phyloP scores from a whole-genome alignment of 2,113 vertebrate genomes.

The Perccottus glenii region DNA sequence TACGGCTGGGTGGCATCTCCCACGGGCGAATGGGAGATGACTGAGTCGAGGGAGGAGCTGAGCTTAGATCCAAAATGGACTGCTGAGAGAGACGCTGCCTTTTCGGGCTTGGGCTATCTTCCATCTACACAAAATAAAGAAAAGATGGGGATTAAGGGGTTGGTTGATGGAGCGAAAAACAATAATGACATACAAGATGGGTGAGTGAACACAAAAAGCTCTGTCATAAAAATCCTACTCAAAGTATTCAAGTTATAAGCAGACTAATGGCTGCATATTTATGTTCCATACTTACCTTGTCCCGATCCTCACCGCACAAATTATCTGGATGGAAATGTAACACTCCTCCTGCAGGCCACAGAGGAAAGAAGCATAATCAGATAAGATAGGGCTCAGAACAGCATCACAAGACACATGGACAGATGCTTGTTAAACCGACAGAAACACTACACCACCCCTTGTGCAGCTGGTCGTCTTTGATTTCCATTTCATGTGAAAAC shows the following conservation, averaged over 20 bases:
- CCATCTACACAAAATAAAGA: slow-evolving; percentile 78
- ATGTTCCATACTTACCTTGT: slow-evolving; percentile 74
- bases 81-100: slow-evolving; percentile 93
- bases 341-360: slow-evolving; percentile 67
- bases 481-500: slow-evolving; percentile 24
- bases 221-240: slow-evolving; percentile 47
- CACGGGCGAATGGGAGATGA: slow-evolving; percentile 98
- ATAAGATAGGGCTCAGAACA: slow-evolving; percentile 47
- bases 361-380: slow-evolving; percentile 34
- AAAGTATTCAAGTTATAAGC: slow-evolving; percentile 27
- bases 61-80: slow-evolving; percentile 90
- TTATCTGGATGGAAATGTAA: slow-evolving; percentile 77
- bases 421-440: slow-evolving; percentile 21
- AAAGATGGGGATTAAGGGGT: slow-evolving; percentile 3
- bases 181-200: slow-evolving; percentile 9
- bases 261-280: slow-evolving; percentile 24
- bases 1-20: slow-evolving; percentile 94
- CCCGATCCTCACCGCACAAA: slow-evolving; percentile 72
- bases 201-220: slow-evolving; percentile 17
- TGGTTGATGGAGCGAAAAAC: slow-evolving; percentile 3
- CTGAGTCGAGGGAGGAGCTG: slow-evolving; percentile 88
- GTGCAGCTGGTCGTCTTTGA: slow-evolving; percentile 24
- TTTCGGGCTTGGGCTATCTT: slow-evolving; percentile 97
- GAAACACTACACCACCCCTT: slow-evolving; percentile 33
- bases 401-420: slow-evolving; percentile 52